Base-by-base conservation (phyloP, 2,888 invertebrate species). In the Dolichomitus sp. region DNA sequence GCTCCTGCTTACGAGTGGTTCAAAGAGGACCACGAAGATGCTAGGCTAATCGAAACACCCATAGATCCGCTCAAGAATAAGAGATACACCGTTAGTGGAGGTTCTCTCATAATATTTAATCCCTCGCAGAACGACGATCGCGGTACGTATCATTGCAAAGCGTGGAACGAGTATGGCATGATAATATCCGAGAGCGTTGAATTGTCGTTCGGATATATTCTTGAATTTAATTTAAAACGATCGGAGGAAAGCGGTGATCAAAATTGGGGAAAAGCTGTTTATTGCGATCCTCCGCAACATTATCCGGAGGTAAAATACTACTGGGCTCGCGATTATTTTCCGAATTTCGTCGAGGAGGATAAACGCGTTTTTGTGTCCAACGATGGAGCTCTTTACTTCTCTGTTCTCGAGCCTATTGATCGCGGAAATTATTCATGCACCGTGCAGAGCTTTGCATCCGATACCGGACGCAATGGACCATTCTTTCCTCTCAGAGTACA, bases 351-450 rank as follows among this genome's bases (percentile, higher is more conserved):
- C 0, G 98, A 99, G 92, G 98, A 99, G 93, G 98, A 98, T 93
- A 96, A 97, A 90, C 95, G 99, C 86, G 97, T 98, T 0, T 99
- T 99, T 95, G 98, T 99, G 0, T 99, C 99, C 0, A 95, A 96
- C 90, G 99, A 99, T 94, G 99, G 99, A 57, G 97, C 98, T 14
- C 95, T 99, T 17, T 99, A 99, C 91, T 99, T 99, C 92, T 98
- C 99, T 23, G 97, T 98, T 7, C 95, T 99, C 88, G 99, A 99
- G 94, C 96, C 96, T 37, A 98, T 98, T 74, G 99, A 99, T 94
- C 95, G 96, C 85, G 98, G 98, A 14, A 97, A 96, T 89, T 99
- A 99, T 94, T 98, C 98, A 87, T 99, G 99, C 91, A 98, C 97
- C 92, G 98, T 98, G 0, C 97, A 98, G 94, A 98, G 97, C 84